A percentile compares a stretch with the other conserved stretches of the same genome.
These are phyloP conservation scores for Drosophila oshimai DNA, from an alignment of 1,140 invertebrate species.

Conservation along the genomic window DNA sequence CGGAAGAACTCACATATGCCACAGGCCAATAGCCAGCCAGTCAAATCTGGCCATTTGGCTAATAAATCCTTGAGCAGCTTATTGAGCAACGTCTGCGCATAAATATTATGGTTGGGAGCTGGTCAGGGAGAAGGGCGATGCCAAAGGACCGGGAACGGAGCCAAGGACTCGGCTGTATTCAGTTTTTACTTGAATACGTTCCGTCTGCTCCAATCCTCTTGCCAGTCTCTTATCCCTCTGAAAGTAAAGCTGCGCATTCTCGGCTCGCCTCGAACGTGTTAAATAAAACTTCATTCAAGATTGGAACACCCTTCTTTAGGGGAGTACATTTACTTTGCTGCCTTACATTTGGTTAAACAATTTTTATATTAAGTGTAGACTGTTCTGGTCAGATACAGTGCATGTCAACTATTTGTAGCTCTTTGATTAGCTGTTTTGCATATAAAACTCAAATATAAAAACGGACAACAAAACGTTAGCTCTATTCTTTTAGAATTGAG, in stretches of 20 bases:
- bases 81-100: slow-evolving; percentile 80
- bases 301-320: not conserved
- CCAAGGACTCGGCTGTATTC: slow-evolving; percentile 25
- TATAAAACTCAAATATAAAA: no score
- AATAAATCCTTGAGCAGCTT: slow-evolving; percentile 83
- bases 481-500: no score
- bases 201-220: not conserved
- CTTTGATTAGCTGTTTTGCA: no score
- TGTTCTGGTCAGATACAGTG: no score
- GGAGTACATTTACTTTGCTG: not conserved
- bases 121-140: slow-evolving; percentile 14
- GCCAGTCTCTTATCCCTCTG: not conserved
- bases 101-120: slow-evolving; percentile 71
- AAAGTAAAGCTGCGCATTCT: slow-evolving; percentile 29
- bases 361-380: no score
- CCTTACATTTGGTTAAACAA: not conserved
- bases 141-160: not conserved
- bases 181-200: slow-evolving; percentile 61
- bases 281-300: slow-evolving; percentile 48
- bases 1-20: slow-evolving; percentile 57
- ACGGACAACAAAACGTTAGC: no score
- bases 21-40: slow-evolving; percentile 43
- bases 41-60: slow-evolving; percentile 81
- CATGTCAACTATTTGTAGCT: no score
- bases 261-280: slow-evolving; percentile 52